Conservation (phyloP, 2,888 invertebrate genomes). For the Artemia sinica region DNA sequence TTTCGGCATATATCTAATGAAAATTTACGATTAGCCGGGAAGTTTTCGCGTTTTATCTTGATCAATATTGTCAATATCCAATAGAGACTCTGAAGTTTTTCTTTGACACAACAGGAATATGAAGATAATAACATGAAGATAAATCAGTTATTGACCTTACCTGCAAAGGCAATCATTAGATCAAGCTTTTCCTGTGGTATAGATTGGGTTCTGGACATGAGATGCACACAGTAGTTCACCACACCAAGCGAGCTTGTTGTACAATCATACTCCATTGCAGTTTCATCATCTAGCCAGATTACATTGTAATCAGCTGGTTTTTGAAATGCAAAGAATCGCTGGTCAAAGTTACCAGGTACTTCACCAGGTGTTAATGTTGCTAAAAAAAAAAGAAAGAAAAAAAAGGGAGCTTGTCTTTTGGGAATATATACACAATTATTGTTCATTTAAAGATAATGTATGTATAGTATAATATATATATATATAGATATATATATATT, state of each 20-base stretch:
- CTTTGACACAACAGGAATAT: too few relatives aligned
- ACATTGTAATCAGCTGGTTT: constrained; percentile 25
- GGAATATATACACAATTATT: too few relatives aligned
- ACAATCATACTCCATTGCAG: constrained; percentile 25
- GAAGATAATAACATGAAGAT: too few relatives aligned
- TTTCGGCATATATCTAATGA: too few relatives aligned
- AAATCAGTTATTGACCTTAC: constrained; percentile 19
- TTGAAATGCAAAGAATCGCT: constrained; percentile 21
- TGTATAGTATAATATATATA: too few relatives aligned
- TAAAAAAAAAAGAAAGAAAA: constrained; percentile 14
- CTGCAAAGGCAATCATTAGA: constrained; percentile 23
- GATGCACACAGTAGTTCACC: constrained; percentile 25
- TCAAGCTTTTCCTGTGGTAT: constrained; percentile 22
- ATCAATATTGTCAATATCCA: too few relatives aligned
- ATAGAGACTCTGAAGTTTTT: too few relatives aligned
- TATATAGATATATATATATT: too few relatives aligned
- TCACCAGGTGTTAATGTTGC: constrained; percentile 21
- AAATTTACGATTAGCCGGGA: too few relatives aligned
- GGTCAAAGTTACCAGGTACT: constrained; percentile 24
- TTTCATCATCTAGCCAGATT: constrained; percentile 25
- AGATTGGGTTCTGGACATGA: constrained; percentile 24
- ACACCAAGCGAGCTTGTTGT: background rate
- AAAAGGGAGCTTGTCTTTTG: background rate
- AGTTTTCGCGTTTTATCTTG: too few relatives aligned
- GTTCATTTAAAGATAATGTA: too few relatives aligned